Conservation (phyloP, 2,888 invertebrate species). For the Hirtodrosophila alboralis region DNA sequence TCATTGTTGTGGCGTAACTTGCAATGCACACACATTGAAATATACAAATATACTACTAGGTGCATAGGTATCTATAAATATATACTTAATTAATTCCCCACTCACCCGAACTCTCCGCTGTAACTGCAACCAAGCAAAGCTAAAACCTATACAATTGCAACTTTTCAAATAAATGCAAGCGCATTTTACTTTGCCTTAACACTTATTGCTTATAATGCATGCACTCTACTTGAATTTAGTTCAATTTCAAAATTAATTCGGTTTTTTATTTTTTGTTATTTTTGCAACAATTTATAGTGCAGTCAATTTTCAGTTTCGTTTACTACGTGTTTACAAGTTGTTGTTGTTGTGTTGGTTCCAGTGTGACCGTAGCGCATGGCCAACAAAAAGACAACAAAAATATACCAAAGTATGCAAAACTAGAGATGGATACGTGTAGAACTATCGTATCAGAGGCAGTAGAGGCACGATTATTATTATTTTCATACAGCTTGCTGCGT, state of each 20-base stretch:
- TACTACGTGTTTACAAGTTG: constrained; percentile 59
- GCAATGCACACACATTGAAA: neutral
- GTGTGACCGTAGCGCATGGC: constrained; percentile 35
- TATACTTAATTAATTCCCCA: constrained; percentile 32
- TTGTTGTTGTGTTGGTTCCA: constrained; percentile 3
- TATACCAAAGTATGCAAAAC: constrained; percentile 4
- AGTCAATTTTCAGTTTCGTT: constrained; percentile 22
- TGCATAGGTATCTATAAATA: constrained; percentile 37
- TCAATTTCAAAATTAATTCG: constrained; percentile 1
- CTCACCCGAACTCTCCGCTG: constrained; percentile 46
- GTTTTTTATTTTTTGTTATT: constrained; percentile 5
- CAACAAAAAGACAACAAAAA: constrained; percentile 15
- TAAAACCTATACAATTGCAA: constrained; percentile 33
- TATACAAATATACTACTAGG: constrained; percentile 18
- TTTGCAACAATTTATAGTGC: too few relatives aligned
- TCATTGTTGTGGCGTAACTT: constrained; percentile 47
- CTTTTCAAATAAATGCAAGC: constrained; percentile 4
- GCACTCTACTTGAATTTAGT: constrained; percentile 18
- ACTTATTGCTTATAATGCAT: constrained; percentile 1
- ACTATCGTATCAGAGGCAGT: neutral
- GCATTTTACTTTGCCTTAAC: constrained; percentile 12
- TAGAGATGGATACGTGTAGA: constrained; percentile 20
- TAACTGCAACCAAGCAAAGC: constrained; percentile 42
- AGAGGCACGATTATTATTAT: constrained; percentile 1
- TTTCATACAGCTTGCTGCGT: neutral